Base-by-base conservation (phyloP, 2,113 vertebrate genomes). In the Oenanthe oenanthe region DNA sequence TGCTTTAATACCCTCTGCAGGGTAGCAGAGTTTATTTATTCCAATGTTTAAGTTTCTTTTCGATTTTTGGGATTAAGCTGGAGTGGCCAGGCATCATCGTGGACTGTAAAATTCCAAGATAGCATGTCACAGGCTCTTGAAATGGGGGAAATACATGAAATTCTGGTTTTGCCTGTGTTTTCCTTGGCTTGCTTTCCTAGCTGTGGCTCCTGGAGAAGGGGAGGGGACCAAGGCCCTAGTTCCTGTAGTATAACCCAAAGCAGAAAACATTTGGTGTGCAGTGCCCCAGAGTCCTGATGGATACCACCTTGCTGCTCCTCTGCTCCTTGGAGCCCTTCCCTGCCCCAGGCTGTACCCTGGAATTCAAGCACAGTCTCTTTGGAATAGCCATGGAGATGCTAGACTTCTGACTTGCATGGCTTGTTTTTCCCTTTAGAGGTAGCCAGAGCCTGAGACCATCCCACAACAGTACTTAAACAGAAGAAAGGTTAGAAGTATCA, bases 1-100 rank as follows among this genome's bases (percentile, higher is more conserved):
- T 75, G 70, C 57, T 92, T 91, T 95, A 78, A 74, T 91, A 96
- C 79, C 42, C 83, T 94, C 66, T 81, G 45, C 70, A 85, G 73
- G 66, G 42, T 77, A 75, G 65, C 66, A 48, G n/a, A n/a, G 2
- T 88, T 87, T 85, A 36, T 96, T 93, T 94, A 87, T 91, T 87
- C 42, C 48, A 75, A 7, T 56, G 66, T 68, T 87, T 91, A 84
- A 87, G 45, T 56, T 87, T 50, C 47, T 89, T 89, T 89, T 72
- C 0, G 2, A 65, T 62, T 89, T 72, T 43, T 2, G 13, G 21
- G 66, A 75, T 89, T 93, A 81, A 95, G 36, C 58, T 75, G 53
- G 42, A 78, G 53, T 67, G 28, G 53, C 73, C 68, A 74, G 20
- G 22, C 42, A 7, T 82, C 53, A 73, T 72, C 0, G 0, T 58